Evolutionary conservation across 2,113 vertebrate species (phyloP), one percentile per base, ranked within the genome.

Genomic region (rabbit (Oryctolagus cuniculus)): DNA sequence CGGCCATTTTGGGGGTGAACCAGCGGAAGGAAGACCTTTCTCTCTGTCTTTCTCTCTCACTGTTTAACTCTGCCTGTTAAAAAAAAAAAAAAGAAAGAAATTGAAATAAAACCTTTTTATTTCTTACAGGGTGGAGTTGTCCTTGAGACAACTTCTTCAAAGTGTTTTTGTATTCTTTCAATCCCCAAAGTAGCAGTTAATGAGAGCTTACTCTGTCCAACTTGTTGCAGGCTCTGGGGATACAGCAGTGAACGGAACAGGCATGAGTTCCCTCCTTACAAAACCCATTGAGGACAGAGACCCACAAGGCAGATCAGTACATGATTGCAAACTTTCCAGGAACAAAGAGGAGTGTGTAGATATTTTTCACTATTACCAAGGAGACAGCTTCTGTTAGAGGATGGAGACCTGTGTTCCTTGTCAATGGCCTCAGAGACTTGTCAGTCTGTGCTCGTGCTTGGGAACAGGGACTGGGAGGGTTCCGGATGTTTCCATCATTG

Each of bases 141-240:
- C n/a, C 17, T 34, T 74, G 61, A 80, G 77, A 91, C 34, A 87
- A 44, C 44, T 87, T 91, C 73, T 87, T 74, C 22, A 66, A 58
- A 51, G 61, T 51, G 64, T 55, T 38, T 34, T 74, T 79, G 58
- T 13, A 29, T 51, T 49, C 22, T 16, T 75, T 77, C 21, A 15
- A 34, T 78, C 63, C 61, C 21, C 49, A 31, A 80, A 66, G 58
- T 27, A 75, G 34, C 64, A n/a, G 72, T 66, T 75, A 58, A 19
- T 22, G 36, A 12, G 4, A 15, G 53, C 3, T 44, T 92, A 73
- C 19, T n/a, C 22, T 49, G 66, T 64, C 82, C 25, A 78, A 16
- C 55, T 75, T 66, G 55, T 81, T 2, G 36, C 53, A 64, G 80
- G 49, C 67, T 16, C 19, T 24, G 69, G n/a, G 70, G 44, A 70